Percentiles rank a stretch among this genome's conserved stretches.
These are phyloP conservation scores for Campylorhamphus procurvoides DNA, from an alignment of 2,113 vertebrate genomes.

Conservation along the genomic window DNA sequence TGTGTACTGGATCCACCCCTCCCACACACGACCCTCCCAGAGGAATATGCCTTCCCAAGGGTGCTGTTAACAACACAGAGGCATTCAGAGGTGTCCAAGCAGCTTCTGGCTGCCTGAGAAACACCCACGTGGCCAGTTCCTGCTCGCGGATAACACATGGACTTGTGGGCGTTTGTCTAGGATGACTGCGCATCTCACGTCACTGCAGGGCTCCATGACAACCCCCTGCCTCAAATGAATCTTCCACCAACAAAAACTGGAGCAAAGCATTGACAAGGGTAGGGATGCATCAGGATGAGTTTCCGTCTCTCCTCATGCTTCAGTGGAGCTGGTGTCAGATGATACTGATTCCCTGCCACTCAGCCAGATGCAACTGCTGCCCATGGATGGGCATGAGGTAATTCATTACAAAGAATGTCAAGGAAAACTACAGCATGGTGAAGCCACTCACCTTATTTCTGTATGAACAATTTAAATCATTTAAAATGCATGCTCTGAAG, in stretches of 20 bases:
- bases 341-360: background rate
- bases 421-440: background rate
- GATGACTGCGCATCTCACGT: rapidly evolving
- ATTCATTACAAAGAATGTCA: background rate
- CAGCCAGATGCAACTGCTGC: background rate
- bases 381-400: rapidly evolving
- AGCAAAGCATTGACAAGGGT: background rate
- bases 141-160: background rate
- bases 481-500: background rate
- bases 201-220: rapidly evolving
- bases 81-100: background rate
- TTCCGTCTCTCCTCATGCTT: background rate
- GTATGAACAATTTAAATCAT: background rate
- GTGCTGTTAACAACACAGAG: background rate
- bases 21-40: background rate
- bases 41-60: background rate
- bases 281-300: background rate
- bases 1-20: rapidly evolving
- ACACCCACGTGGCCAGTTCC: rapidly evolving
- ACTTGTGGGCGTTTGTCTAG: background rate
- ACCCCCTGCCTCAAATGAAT: background rate
- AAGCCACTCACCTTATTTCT: background rate
- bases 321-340: background rate
- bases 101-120: background rate
- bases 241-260: background rate